Conservation (phyloP, 1,140 invertebrate species). For the Dendrolimus punctatus region DNA sequence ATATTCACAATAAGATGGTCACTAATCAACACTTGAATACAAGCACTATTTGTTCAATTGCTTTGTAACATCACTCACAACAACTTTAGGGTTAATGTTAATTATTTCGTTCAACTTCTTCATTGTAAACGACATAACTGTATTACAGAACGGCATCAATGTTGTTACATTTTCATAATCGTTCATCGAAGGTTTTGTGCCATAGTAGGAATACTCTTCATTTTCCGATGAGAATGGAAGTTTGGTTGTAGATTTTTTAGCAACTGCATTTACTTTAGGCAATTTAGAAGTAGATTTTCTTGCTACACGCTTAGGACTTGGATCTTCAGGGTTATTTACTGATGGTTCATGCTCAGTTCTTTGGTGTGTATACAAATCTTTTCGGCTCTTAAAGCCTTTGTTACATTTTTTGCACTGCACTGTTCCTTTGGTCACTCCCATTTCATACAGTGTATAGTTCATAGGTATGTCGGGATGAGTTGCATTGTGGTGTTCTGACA, state of each 20-base stretch:
- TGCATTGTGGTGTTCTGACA: conserved; percentile 24
- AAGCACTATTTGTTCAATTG: conserved; percentile 4
- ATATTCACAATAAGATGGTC: conserved; percentile 1
- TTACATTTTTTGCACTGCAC: conserved; percentile 24
- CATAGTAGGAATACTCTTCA: conserved; percentile 40
- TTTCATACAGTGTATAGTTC: conserved; percentile 28
- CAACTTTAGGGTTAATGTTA: conserved; percentile 32
- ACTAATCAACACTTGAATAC: not conserved
- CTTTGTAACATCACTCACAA: conserved; percentile 22
- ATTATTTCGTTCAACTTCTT: conserved; percentile 37
- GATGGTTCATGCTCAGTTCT: conserved; percentile 10
- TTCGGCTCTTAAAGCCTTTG: conserved; percentile 20
- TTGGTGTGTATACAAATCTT: conserved; percentile 28
- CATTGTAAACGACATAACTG: conserved; percentile 27
- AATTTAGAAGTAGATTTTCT: conserved; percentile 50
- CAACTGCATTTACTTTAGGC: conserved; percentile 23
- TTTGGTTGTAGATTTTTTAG: conserved; percentile 51
- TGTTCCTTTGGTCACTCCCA: conserved; percentile 12
- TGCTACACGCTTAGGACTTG: conserved; percentile 28
- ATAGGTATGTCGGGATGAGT: conserved; percentile 17
- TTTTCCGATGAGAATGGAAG: conserved; percentile 23
- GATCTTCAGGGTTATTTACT: conserved; percentile 2
- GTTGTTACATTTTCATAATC: conserved; percentile 28
- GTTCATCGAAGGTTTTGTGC: conserved; percentile 21
- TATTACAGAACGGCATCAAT: conserved; percentile 37